Conservation (phyloP, 2,888 invertebrate species). For the Dicranocentrus wangi region DNA sequence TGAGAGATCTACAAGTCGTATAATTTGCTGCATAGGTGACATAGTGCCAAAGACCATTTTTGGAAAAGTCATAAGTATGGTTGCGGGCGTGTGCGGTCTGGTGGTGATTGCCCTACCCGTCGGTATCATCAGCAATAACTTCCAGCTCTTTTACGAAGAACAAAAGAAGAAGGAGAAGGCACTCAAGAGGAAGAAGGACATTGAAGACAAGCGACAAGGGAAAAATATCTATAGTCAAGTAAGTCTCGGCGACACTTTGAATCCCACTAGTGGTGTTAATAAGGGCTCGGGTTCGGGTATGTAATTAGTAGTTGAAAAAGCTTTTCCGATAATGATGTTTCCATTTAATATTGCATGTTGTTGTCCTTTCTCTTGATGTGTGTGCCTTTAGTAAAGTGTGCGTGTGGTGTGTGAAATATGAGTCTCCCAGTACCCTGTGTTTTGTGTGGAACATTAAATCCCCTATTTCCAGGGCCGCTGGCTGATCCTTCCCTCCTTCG, state of each 20-base stretch:
- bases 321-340: no score
- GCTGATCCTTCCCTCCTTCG: no score
- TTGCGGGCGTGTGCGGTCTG: conserved; percentile 59
- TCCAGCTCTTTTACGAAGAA: conserved; percentile 64
- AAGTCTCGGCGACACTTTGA: conserved; percentile 43
- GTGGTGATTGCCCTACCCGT: conserved; percentile 66
- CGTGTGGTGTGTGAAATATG: no score
- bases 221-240: conserved; percentile 53
- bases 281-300: conserved; percentile 2
- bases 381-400: no score
- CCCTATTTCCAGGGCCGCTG: no score
- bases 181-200: conserved; percentile 58
- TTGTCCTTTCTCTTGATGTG: no score
- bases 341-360: no score
- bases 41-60: conserved; percentile 49
- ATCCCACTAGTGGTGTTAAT: neutral
- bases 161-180: conserved; percentile 67
- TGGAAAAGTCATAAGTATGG: conserved; percentile 60
- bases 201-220: conserved; percentile 45
- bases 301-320: neutral
- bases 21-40: conserved; percentile 29
- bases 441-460: no score
- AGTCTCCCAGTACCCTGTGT: no score
- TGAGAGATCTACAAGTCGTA: neutral
- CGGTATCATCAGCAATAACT: conserved; percentile 65